These are phyloP conservation scores for Coregonus sp. DNA, from an alignment of 2,797 vertebrate species.

Conservation along the genomic window DNA sequence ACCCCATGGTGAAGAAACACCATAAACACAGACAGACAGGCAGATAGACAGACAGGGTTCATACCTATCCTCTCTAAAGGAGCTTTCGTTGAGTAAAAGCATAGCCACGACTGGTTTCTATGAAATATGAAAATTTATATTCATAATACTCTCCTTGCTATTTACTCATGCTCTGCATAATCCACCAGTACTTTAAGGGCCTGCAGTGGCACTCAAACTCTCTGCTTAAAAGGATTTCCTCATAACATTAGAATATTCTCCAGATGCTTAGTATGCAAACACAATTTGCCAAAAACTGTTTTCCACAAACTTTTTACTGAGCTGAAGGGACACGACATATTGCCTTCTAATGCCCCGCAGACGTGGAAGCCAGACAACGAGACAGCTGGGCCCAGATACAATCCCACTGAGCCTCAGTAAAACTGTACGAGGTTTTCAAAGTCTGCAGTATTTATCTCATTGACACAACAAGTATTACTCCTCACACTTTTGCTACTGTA, in stretches of 20 bases:
- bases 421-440: not conserved
- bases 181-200: not conserved
- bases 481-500: not conserved
- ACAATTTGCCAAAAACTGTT: not conserved
- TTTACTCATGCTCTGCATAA: not conserved
- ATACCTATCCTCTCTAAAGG: not conserved
- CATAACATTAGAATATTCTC: not conserved
- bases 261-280: not conserved
- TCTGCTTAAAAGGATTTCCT: not conserved
- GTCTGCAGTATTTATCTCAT: not conserved
- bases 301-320: not conserved
- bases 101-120: not conserved
- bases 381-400: not conserved
- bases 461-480: not conserved
- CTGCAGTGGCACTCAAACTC: not conserved
- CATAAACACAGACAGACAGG: not conserved
- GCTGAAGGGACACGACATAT: not conserved
- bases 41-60: constrained; percentile 7
- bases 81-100: not conserved
- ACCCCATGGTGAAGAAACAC: too few species aligned
- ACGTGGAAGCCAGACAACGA: not conserved
- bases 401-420: not conserved
- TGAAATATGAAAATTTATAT: not conserved
- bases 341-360: not conserved
- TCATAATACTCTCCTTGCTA: not conserved